These are phyloP conservation scores for Apamea anceps DNA, from an alignment of 2,888 invertebrate species.

Conservation along the genomic window DNA sequence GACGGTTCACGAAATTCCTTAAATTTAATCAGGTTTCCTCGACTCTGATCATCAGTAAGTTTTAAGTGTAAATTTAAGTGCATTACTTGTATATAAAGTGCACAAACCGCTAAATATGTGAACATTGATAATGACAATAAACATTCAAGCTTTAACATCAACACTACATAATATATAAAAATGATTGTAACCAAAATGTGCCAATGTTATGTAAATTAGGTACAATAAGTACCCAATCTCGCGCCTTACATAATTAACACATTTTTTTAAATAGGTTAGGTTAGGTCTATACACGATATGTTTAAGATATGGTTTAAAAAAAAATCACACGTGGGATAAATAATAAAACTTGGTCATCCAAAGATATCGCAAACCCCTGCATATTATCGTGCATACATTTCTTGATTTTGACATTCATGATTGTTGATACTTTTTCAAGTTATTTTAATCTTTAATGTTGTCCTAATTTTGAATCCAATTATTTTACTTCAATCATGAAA, in stretches of 20 bases:
- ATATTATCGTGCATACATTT: constrained; percentile 45
- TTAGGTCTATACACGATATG: background rate
- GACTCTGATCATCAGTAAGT: constrained; percentile 78
- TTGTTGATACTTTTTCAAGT: background rate
- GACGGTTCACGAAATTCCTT: constrained; percentile 70
- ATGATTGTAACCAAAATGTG: constrained; percentile 73
- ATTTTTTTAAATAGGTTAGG: constrained; percentile 63
- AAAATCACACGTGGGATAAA: constrained; percentile 17
- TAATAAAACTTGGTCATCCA: constrained; percentile 49
- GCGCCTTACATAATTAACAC: constrained; percentile 83
- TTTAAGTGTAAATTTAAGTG: constrained; percentile 48
- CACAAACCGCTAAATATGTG: constrained; percentile 57
- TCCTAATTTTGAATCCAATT: constrained; percentile 1
- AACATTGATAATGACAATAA: constrained; percentile 55
- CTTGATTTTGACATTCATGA: constrained; percentile 37
- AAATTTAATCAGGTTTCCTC: constrained; percentile 82
- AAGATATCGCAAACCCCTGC: constrained; percentile 35
- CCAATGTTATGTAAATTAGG: constrained; percentile 81
- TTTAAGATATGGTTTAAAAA: constrained; percentile 8
- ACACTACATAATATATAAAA: constrained; percentile 52
- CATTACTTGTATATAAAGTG: constrained; percentile 63
- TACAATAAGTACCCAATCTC: constrained; percentile 83
- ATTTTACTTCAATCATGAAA: constrained; percentile 10
- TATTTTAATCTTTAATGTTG: constrained; percentile 3
- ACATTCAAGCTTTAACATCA: constrained; percentile 58